These are phyloP conservation scores for Schrankia costaestrigalis DNA, from an alignment of 2,888 invertebrate genomes.

Conservation along the genomic window DNA sequence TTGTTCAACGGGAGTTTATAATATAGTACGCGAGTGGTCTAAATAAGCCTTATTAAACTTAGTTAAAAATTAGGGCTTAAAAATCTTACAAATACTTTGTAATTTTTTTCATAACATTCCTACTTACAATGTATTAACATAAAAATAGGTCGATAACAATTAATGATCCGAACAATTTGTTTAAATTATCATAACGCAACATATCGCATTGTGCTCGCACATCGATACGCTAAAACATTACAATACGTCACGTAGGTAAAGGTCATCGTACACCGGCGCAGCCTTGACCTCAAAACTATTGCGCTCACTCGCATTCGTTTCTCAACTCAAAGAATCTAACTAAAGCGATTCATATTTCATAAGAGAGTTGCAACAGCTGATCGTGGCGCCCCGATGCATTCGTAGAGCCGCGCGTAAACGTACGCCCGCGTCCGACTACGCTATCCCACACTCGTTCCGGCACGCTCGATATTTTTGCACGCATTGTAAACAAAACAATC, in stretches of 20 bases:
- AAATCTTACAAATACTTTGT: too few relatives aligned
- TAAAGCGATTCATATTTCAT: slow-evolving; percentile 72
- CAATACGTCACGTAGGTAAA: slow-evolving; percentile 41
- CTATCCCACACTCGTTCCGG: slow-evolving; percentile 36
- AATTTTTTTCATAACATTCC: too few relatives aligned
- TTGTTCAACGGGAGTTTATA: too few relatives aligned
- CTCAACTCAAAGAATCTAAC: slow-evolving; percentile 68
- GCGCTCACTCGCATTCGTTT: slow-evolving; percentile 68
- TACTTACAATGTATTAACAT: too few relatives aligned
- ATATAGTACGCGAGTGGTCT: too few relatives aligned
- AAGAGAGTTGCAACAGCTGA: slow-evolving; percentile 56
- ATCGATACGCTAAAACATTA: too few relatives aligned
- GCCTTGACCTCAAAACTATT: slow-evolving; percentile 73
- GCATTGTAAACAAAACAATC: slow-evolving; percentile 35
- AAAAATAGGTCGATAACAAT: too few relatives aligned
- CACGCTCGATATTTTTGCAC: slow-evolving; percentile 43
- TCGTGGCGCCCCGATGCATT: slow-evolving; percentile 36
- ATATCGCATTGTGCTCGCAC: too few relatives aligned
- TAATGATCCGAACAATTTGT: too few relatives aligned
- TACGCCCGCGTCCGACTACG: slow-evolving; percentile 27
- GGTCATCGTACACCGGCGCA: slow-evolving; percentile 51
- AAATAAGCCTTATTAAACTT: too few relatives aligned
- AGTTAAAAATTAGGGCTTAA: too few relatives aligned
- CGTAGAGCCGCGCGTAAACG: slow-evolving; percentile 21
- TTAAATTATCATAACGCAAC: too few relatives aligned